Conservation (phyloP, 2,888 invertebrate genomes). For the Chymomyza caudatula region DNA sequence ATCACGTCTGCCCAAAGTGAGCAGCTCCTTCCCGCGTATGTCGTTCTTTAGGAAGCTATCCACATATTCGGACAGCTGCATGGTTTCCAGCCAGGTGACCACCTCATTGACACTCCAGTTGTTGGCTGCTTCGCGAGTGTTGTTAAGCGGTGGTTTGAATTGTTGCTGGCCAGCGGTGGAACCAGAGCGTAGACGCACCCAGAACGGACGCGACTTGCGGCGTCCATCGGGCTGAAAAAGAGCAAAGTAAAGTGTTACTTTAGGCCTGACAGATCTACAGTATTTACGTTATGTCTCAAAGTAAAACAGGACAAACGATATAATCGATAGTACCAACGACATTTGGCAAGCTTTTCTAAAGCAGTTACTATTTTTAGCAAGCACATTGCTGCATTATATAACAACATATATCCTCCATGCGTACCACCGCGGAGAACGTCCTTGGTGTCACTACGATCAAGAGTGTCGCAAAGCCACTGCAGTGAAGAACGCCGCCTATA, state of each 20-base stretch:
- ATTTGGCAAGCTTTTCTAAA: too few species aligned
- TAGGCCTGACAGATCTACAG: too few species aligned
- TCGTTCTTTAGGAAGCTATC: conserved; percentile 95
- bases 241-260: neutral
- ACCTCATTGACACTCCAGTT: conserved; percentile 94
- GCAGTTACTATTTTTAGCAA: too few species aligned
- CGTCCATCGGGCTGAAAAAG: conserved; percentile 78
- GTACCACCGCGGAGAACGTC: too few species aligned
- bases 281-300: too few species aligned
- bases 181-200: conserved; percentile 82
- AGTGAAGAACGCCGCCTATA: too few species aligned
- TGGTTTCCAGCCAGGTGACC: conserved; percentile 91
- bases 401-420: too few species aligned
- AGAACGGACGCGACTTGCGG: conserved; percentile 84
- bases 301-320: too few species aligned
- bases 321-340: too few species aligned
- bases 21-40: conserved; percentile 92
- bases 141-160: conserved; percentile 68
- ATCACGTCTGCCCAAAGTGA: conserved; percentile 91
- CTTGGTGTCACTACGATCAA: too few species aligned
- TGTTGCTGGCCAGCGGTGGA: conserved; percentile 71
- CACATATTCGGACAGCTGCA: conserved; percentile 93
- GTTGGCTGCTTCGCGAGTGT: conserved; percentile 80
- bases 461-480: too few species aligned
- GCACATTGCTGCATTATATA: too few species aligned